phyloP scores from a whole-genome alignment of 2,888 invertebrate genomes.

The Lacanobia oleracea region DNA sequence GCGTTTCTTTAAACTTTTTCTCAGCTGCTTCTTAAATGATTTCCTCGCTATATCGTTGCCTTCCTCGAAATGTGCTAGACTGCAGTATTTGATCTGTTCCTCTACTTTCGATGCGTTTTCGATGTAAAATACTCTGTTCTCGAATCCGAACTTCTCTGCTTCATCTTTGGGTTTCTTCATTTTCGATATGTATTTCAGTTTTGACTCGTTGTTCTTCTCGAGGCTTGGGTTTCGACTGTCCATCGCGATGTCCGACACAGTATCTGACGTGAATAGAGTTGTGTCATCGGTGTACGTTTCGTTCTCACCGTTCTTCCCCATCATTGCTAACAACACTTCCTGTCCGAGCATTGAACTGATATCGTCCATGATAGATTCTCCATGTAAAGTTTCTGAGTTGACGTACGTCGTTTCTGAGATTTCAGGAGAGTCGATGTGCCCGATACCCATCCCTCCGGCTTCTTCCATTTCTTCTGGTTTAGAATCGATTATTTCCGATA shows the following conservation, averaged over 20 bases:
- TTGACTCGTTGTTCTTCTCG: constrained; percentile 91
- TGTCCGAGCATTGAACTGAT: constrained; percentile 94
- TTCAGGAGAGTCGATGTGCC: constrained; percentile 96
- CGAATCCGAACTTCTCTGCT: constrained; percentile 92
- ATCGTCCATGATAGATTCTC: constrained; percentile 95
- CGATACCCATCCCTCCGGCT: constrained; percentile 92
- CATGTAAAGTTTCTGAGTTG: constrained; percentile 93
- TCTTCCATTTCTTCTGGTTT: constrained; percentile 85
- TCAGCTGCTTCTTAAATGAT: constrained; percentile 92
- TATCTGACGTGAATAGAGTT: constrained; percentile 91
- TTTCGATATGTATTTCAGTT: constrained; percentile 90
- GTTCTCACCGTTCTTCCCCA: constrained; percentile 91
- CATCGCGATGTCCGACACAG: constrained; percentile 87
- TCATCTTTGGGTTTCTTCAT: constrained; percentile 87
- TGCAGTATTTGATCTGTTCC: constrained; percentile 93
- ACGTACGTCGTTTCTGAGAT: constrained; percentile 93
- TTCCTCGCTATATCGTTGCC: constrained; percentile 95
- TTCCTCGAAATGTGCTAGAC: constrained; percentile 95
- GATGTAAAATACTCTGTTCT: constrained; percentile 93
- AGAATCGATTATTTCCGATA: constrained; percentile 92
- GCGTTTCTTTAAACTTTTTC: constrained; percentile 86
- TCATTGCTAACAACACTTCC: constrained; percentile 92
- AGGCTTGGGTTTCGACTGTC: constrained; percentile 89
- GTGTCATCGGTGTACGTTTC: constrained; percentile 94
- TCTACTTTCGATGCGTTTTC: constrained; percentile 87